Evolutionary conservation across 2,797 vertebrate genomes (phyloP).

Genomic region (Garrulus glandarius): DNA sequence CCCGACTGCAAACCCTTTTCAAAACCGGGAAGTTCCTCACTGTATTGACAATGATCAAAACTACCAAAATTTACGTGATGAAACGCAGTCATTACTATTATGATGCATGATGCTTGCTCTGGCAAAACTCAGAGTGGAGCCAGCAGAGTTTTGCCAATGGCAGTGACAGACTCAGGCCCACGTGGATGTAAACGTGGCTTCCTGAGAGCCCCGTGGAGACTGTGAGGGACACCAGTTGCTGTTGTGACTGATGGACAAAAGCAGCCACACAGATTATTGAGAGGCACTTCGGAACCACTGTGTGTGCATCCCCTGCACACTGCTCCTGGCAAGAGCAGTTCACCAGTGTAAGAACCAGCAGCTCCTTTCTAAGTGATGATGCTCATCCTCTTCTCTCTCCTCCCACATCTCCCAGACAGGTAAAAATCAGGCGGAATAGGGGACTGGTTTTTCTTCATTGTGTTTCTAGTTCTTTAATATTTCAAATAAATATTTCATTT

Average conservation of each 20-base stretch:
- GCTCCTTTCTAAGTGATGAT: neutral
- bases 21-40: neutral
- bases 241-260: neutral
- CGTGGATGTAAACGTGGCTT: neutral
- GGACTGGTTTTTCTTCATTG: neutral
- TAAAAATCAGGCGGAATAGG: neutral
- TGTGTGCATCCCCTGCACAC: neutral
- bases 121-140: neutral
- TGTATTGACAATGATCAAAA: neutral
- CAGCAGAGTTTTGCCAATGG: neutral
- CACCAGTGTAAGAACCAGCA: fast-evolving
- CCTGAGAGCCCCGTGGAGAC: neutral
- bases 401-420: neutral
- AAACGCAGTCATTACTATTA: neutral
- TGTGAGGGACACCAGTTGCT: neutral
- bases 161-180: neutral
- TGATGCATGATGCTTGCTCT: fast-evolving
- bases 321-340: neutral
- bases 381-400: neutral
- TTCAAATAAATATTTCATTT: neutral
- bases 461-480: neutral
- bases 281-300: neutral
- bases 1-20: fast-evolving
- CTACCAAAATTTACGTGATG: neutral
- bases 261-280: neutral